Conservation (phyloP, 2,888 invertebrate genomes). For the Timandra comae region DNA sequence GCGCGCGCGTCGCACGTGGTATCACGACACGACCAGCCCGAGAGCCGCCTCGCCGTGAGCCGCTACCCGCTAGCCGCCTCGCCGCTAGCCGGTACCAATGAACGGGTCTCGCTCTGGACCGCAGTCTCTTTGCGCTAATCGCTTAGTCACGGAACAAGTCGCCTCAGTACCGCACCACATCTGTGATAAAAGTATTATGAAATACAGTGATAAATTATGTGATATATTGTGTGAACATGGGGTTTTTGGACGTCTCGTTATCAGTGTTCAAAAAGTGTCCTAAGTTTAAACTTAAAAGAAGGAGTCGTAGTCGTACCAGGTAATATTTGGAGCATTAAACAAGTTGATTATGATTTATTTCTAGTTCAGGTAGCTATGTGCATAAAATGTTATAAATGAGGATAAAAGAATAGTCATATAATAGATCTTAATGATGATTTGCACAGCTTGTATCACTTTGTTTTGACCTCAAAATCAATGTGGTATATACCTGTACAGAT, state of each 20-base stretch:
- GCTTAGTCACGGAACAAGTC: constrained; percentile 53
- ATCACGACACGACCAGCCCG: constrained; percentile 27
- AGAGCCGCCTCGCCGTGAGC: too few species aligned
- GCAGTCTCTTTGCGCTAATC: constrained; percentile 29
- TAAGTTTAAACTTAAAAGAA: constrained; percentile 49
- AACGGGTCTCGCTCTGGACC: constrained; percentile 21
- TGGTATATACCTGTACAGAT: too few species aligned
- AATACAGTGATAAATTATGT: constrained; percentile 42
- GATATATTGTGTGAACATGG: constrained; percentile 43
- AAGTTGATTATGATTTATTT: too few species aligned
- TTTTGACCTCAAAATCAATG: too few species aligned
- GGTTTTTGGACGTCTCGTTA: constrained; percentile 54
- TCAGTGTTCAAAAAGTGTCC: constrained; percentile 67
- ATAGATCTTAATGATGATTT: too few species aligned
- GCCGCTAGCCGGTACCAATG: constrained; percentile 25
- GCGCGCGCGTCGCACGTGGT: constrained; percentile 34
- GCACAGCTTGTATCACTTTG: too few species aligned
- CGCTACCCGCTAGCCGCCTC: constrained; percentile 24
- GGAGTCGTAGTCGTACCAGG: constrained; percentile 37
- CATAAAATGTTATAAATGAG: too few species aligned
- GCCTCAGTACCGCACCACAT: constrained; percentile 41
- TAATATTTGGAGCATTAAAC: constrained; percentile 19
- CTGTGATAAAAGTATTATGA: constrained; percentile 37
- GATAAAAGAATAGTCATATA: too few species aligned
- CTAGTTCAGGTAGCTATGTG: too few species aligned